Evolutionary conservation across 1,140 invertebrate species (phyloP), one percentile per base, ranked within the genome.

Genomic region (Paramacrobiotus metropolitanus): DNA sequence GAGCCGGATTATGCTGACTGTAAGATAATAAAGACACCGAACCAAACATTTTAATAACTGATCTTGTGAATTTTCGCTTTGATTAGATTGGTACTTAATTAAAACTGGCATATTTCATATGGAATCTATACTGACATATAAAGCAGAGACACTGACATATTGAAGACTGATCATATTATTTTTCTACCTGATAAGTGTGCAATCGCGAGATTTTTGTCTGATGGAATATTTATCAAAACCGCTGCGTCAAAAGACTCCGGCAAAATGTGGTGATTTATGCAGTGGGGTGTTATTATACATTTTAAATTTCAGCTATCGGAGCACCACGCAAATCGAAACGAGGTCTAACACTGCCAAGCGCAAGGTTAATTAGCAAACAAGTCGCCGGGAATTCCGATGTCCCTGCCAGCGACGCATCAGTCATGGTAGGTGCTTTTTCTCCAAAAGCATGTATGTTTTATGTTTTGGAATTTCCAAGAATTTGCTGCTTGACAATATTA

Each of bases 1-100:
- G 48, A 55, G 24, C 48, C 48, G 28, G 48, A 55, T 24, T 55
- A 55, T 24, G 48, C 48, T 9, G 48, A 55, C 48, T 55, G 48
- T 55, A 55, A 55, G 48, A 20, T 55, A 9, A 40, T 40, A 9
- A n/a, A 40, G 34, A 40, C 34, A 9, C 15, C 48, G 48, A 9
- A n/a, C 34, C n/a, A 0, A n/a, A 40, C 9, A 40, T 40, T 40
- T 40, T 40, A n/a, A 9, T 15, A n/a, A 9, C n/a, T 15, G 34
- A 40, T 15, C n/a, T 40, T n/a, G 9, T 40, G 9, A n/a, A 40
- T 0, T 40, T 40, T n/a, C n/a, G 34, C n/a, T 40, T n/a, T 40
- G 34, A 9, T n/a, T n/a, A 40, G 9, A 40, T 40, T 40, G 9
- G 34, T 40, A n/a, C n/a, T 40, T 40, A 40, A 40, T 15, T 40